phyloP scores from a whole-genome alignment of 2,113 vertebrate species.

The Pseudolaguvia tuberculata region DNA sequence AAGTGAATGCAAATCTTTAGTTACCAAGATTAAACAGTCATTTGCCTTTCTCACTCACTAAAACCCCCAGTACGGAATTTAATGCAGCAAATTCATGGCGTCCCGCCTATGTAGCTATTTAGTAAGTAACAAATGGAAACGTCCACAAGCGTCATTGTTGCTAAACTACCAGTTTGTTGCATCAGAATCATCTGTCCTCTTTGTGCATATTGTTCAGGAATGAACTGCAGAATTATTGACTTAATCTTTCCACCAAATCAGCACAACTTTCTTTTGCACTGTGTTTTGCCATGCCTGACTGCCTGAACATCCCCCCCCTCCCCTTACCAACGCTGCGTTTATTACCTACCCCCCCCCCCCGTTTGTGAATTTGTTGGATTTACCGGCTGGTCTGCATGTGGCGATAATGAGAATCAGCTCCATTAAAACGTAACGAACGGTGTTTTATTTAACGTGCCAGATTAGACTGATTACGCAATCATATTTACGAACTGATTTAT shows the following conservation, averaged over 20 bases:
- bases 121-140: conserved; percentile 14
- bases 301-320: not conserved
- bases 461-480: conserved; percentile 4
- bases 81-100: conserved; percentile 7
- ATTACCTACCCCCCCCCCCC: conserved; percentile 4
- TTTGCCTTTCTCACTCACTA: not conserved
- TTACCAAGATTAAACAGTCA: not conserved
- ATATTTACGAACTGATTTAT: conserved; percentile 8
- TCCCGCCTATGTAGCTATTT: conserved; percentile 4
- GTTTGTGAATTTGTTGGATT: conserved; percentile 18
- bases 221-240: conserved; percentile 33
- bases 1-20: conserved; percentile 9
- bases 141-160: conserved; percentile 33
- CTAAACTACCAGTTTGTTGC: conserved; percentile 4
- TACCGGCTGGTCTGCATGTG: conserved; percentile 15
- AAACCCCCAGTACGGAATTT: not conserved
- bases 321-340: not conserved
- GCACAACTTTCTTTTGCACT: conserved; percentile 13
- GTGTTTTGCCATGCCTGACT: conserved; percentile 14
- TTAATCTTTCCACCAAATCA: conserved; percentile 23
- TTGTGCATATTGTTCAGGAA: conserved; percentile 2
- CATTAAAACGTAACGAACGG: conserved; percentile 14
- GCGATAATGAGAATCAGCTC: conserved; percentile 28
- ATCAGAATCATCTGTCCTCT: conserved; percentile 21
- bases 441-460: conserved; percentile 18